Base-by-base conservation (phyloP, 1,140 invertebrate species). In the Gonatopus flavifemur region DNA sequence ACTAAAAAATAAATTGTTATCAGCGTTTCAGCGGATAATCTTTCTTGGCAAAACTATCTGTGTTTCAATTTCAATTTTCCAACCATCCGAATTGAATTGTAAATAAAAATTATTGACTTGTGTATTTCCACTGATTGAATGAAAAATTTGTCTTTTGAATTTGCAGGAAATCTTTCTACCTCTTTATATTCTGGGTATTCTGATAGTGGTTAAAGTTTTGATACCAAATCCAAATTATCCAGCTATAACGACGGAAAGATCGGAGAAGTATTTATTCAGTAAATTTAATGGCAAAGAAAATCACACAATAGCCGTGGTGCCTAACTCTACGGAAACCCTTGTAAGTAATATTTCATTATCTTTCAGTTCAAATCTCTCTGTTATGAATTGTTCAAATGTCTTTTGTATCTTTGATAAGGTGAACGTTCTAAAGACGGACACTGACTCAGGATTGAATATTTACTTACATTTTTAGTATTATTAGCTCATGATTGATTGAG, bases 201-300 rank as follows among this genome's bases (percentile, higher is more conserved):
- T 89, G 44, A 88, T 88, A 57, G 79, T 88, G 45, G 79, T 89
- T 21, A 88, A 88, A 67, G 79, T 86, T 55, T 70, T 86, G 47
- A 83, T 88, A 62, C 87, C 86, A 16, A 88, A 88, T 71, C 86
- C 86, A 40, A 86, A 87, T 74, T 88, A 88, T 72, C 86, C 86
- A 1, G 82, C 82, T 57, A 84, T 88, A 54, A 77, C 72, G 30
- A 82, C 80, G 24, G 82, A 82, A 18, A 79, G 80, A 38, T 82
- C 80, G 25, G 78, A 84, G 41, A 76, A 80, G 6, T 72, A 81
- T 46, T 72, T 88, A 51, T 84, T 86, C 49, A 80, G 84, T 49
- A 78, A 83, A 65, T 84, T 84, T 55, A 79, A 82, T 61, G 77
- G 81, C 32, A 78, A 81, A 36, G 81, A 80, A 55, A 84, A 84